A percentile compares a stretch with the other conserved stretches of the same genome.
phyloP scores from a whole-genome alignment of 1,140 invertebrate genomes.

The Drusus annulatus region DNA sequence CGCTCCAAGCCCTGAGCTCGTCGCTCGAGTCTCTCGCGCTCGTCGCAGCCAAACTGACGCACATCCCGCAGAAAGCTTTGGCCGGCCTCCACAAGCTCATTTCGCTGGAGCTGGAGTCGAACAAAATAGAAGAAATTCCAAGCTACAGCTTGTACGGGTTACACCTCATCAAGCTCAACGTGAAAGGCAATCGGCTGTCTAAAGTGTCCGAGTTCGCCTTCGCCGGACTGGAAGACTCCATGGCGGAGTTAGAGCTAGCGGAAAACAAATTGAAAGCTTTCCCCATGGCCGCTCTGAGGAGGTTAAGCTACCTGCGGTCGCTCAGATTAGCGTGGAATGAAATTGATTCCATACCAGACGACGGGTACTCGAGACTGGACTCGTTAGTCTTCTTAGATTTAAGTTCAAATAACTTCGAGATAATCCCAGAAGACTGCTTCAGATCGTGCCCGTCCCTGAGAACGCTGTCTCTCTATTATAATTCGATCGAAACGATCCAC shows the following conservation, averaged over 20 bases:
- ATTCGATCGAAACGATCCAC: constrained; percentile 84
- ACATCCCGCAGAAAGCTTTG: constrained; percentile 87
- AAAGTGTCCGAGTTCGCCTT: constrained; percentile 89
- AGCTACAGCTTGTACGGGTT: constrained; percentile 91
- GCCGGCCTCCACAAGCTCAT: constrained; percentile 80
- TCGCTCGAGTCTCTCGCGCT: constrained; percentile 86
- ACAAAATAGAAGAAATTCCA: constrained; percentile 85
- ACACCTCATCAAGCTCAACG: constrained; percentile 84
- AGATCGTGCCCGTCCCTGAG: constrained; percentile 83
- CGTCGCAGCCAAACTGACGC: constrained; percentile 84
- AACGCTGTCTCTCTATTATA: constrained; percentile 87
- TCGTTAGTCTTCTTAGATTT: constrained; percentile 86
- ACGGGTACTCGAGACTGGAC: constrained; percentile 80
- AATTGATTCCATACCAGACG: constrained; percentile 76
- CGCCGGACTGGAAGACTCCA: constrained; percentile 84
- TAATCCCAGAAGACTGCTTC: constrained; percentile 83
- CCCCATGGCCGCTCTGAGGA: constrained; percentile 83
- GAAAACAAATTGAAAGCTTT: constrained; percentile 89
- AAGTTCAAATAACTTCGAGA: constrained; percentile 88
- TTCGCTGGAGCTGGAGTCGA: constrained; percentile 88
- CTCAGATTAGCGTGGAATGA: constrained; percentile 89
- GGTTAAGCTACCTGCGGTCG: constrained; percentile 81
- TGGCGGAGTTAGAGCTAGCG: constrained; percentile 87
- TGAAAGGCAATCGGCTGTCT: constrained; percentile 86
- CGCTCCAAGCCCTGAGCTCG: constrained; percentile 80